Evolutionary conservation across 2,888 invertebrate genomes (phyloP).

Genomic region (Mesodorylaimus sp.): DNA sequence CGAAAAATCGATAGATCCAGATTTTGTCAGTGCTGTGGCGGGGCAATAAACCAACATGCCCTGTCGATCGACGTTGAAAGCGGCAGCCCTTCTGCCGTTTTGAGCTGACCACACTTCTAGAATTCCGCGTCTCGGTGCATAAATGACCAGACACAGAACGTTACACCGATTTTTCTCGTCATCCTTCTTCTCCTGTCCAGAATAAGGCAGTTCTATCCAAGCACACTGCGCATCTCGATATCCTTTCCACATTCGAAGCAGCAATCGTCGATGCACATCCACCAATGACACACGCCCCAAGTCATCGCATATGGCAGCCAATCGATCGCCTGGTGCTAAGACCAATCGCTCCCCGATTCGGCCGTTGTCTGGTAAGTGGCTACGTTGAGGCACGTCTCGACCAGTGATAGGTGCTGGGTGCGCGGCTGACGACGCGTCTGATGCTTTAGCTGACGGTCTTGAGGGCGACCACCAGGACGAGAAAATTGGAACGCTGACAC

Average conservation of each 20-base stretch:
- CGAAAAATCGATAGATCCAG: neutral
- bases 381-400: neutral
- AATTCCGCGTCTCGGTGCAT: constrained; percentile 72
- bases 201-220: constrained; percentile 52
- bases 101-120: constrained; percentile 66
- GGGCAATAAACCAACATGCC: constrained; percentile 32
- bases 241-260: constrained; percentile 76
- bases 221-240: constrained; percentile 87
- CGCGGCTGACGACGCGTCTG: neutral
- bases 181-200: too few species aligned
- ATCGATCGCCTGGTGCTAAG: constrained; percentile 50
- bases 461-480: neutral
- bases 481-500: neutral
- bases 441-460: too few species aligned
- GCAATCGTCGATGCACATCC: constrained; percentile 54
- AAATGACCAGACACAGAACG: constrained; percentile 64
- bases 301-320: constrained; percentile 63
- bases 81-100: constrained; percentile 69
- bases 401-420: too few species aligned
- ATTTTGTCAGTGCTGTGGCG: neutral
- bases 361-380: constrained; percentile 58
- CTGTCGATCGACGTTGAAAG: constrained; percentile 68
- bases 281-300: constrained; percentile 69
- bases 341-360: constrained; percentile 55
- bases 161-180: too few species aligned